A percentile compares a stretch with the other conserved stretches of the same genome.
phyloP scores from a whole-genome alignment of 2,797 vertebrate species.

The Alca torda region DNA sequence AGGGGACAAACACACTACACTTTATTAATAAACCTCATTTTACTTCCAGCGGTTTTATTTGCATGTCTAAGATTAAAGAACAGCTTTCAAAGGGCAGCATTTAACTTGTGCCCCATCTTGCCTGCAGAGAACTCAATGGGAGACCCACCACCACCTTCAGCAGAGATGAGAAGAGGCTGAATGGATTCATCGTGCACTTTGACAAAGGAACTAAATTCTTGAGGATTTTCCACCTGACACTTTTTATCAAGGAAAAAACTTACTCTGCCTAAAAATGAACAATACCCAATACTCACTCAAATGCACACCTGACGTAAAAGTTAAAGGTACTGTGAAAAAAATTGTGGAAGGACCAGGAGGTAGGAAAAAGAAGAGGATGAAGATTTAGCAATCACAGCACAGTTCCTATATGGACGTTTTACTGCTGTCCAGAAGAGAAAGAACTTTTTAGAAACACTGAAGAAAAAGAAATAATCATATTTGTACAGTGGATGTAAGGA shows the following conservation, averaged over 20 bases:
- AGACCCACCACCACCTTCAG: background rate
- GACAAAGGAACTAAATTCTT: background rate
- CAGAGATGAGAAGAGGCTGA: background rate
- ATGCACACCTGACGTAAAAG: background rate
- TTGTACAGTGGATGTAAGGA: background rate
- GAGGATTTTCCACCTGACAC: background rate
- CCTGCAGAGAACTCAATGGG: background rate
- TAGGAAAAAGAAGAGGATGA: background rate
- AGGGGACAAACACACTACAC: background rate
- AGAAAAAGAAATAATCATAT: background rate
- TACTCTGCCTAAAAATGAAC: background rate
- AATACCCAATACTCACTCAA: background rate
- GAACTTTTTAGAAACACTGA: background rate
- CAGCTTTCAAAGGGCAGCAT: background rate
- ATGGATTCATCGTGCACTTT: fast-evolving
- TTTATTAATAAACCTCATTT: background rate
- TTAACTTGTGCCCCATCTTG: background rate
- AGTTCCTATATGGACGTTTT: background rate
- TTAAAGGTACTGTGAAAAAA: background rate
- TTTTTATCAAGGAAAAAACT: background rate
- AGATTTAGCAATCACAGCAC: background rate
- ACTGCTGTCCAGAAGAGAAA: background rate
- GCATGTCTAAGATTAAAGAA: background rate
- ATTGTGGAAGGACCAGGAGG: background rate
- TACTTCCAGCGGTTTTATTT: background rate